Evolutionary conservation across 2,113 vertebrate genomes (phyloP).

Genomic region (Illadopsis cleaveri): DNA sequence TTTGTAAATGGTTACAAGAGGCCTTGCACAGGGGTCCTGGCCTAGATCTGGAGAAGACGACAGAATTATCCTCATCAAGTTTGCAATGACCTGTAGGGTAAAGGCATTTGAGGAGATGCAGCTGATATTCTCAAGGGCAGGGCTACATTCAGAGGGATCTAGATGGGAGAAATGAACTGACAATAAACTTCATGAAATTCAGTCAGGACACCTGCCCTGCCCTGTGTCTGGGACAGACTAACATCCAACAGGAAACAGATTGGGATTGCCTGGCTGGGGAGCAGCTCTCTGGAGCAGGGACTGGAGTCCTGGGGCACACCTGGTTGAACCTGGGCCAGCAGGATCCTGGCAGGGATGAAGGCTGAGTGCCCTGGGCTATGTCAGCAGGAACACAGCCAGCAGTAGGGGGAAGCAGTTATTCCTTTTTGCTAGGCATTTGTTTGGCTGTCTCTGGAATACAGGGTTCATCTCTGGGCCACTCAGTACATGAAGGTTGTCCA

Average conservation of each 20-base stretch:
- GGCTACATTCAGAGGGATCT: neutral
- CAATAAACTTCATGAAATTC: neutral
- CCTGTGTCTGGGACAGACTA: neutral
- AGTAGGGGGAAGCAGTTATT: neutral
- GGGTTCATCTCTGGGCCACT: neutral
- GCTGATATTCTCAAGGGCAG: neutral
- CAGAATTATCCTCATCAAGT: neutral
- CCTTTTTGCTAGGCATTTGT: neutral
- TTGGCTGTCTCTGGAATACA: neutral
- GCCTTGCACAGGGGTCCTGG: neutral
- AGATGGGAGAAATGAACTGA: neutral
- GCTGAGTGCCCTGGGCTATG: neutral
- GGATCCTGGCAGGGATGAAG: neutral
- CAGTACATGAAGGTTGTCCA: fast-evolving
- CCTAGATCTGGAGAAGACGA: neutral
- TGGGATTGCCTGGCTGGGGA: neutral
- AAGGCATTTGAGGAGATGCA: fast-evolving
- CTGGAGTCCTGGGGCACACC: neutral
- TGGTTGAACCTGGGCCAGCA: neutral
- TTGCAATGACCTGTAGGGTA: neutral
- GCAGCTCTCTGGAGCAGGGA: neutral
- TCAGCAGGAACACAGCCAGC: neutral
- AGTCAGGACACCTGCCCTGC: neutral
- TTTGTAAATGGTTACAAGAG: neutral
- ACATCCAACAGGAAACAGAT: neutral